Conservation (phyloP, 1,140 invertebrate genomes). For the Hycleus phaleratus region DNA sequence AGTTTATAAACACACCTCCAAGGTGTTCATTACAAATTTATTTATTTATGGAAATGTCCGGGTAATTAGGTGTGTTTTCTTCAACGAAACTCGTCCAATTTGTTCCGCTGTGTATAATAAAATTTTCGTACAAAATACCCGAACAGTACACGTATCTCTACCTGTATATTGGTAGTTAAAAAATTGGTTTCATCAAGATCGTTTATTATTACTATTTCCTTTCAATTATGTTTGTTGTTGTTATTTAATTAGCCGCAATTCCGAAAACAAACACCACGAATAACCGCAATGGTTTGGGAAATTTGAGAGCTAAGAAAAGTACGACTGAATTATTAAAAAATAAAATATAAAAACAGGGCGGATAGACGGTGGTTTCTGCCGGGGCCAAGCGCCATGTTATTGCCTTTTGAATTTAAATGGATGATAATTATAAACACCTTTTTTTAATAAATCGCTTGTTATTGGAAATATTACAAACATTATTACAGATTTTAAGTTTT, state of each 20-base stretch:
- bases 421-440: too few relatives aligned
- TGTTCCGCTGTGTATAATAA: slow-evolving; percentile 17
- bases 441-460: too few relatives aligned
- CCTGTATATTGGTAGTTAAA: background rate
- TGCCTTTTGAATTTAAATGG: too few relatives aligned
- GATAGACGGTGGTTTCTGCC: too few relatives aligned
- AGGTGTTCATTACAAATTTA: slow-evolving; percentile 24
- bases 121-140: background rate
- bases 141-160: background rate
- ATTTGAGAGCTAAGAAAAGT: too few relatives aligned
- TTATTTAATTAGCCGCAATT: slow-evolving; percentile 16
- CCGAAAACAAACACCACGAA: slow-evolving; percentile 3
- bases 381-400: too few relatives aligned
- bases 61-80: slow-evolving; percentile 19
- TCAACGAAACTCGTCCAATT: slow-evolving; percentile 11
- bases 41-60: slow-evolving; percentile 23
- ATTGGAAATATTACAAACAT: too few relatives aligned
- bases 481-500: too few relatives aligned
- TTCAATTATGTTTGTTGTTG: slow-evolving; percentile 1
- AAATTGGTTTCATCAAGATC: background rate
- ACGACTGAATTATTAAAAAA: too few relatives aligned
- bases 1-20: slow-evolving; percentile 19
- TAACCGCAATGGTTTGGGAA: background rate
- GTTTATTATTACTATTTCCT: slow-evolving; percentile 7
- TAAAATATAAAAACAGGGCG: too few relatives aligned